Conservation (phyloP, 1,140 invertebrate species). For the Heliconius congener region DNA sequence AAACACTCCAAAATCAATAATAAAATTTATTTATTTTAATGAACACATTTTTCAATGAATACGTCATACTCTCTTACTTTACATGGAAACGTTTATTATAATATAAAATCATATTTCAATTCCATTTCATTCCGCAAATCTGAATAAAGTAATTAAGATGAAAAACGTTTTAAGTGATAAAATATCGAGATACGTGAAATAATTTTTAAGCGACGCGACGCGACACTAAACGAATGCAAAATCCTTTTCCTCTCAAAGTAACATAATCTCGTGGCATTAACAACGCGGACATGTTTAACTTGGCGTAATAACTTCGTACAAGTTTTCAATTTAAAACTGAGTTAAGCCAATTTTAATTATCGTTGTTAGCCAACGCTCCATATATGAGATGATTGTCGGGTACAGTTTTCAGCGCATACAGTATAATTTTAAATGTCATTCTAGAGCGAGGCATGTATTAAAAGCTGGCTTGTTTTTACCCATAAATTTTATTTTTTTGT, state of each 20-base stretch:
- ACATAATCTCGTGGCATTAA: slow-evolving; percentile 22
- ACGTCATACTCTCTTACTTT: background rate
- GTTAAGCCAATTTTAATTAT: slow-evolving; percentile 23
- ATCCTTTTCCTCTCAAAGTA: slow-evolving; percentile 12
- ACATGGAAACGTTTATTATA: background rate
- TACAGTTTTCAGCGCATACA: background rate
- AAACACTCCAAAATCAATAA: background rate
- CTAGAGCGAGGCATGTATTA: background rate
- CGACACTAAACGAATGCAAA: background rate
- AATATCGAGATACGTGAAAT: background rate
- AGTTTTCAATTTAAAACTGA: slow-evolving; percentile 31
- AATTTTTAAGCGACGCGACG: slow-evolving; percentile 12
- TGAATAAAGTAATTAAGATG: background rate
- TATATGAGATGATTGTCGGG: slow-evolving; percentile 14
- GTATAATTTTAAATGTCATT: slow-evolving; percentile 10
- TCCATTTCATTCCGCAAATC: background rate
- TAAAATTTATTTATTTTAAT: background rate
- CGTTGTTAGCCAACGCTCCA: slow-evolving; percentile 13
- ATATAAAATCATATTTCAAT: background rate
- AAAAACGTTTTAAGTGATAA: background rate
- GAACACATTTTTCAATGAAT: background rate
- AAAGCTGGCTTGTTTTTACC: too few species aligned
- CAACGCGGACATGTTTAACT: slow-evolving; percentile 31
- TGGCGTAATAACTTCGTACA: slow-evolving; percentile 29
- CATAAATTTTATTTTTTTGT: too few species aligned